Percentiles rank a stretch among this genome's conserved stretches.
phyloP scores from a whole-genome alignment of 2,113 vertebrate genomes.

The Ailuropoda melanoleuca region DNA sequence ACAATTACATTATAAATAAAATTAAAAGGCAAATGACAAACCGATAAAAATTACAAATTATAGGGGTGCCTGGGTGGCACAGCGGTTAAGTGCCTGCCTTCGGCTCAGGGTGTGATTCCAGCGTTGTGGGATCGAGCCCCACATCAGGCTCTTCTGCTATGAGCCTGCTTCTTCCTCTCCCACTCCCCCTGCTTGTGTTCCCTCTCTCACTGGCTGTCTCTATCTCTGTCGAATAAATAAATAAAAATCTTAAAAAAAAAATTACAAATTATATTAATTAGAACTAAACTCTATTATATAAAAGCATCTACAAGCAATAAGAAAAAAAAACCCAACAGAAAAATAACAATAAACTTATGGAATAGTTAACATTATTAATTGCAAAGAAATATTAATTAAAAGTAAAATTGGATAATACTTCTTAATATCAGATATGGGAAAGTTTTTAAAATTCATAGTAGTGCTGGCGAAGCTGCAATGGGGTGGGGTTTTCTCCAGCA shows the following conservation, averaged over 20 bases:
- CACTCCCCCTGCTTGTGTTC: too few species aligned
- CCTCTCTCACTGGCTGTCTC: too few species aligned
- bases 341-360: background rate
- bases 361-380: background rate
- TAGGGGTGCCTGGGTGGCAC: too few species aligned
- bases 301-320: background rate
- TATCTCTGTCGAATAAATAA: too few species aligned
- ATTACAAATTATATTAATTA: background rate
- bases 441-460: background rate
- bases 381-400: slow-evolving; percentile 13
- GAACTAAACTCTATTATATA: background rate
- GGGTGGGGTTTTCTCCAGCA: background rate
- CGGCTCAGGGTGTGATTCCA: too few species aligned
- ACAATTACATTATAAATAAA: slow-evolving; percentile 3
- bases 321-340: background rate
- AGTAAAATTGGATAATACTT: background rate
- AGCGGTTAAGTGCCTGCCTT: too few species aligned
- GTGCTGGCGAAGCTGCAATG: background rate
- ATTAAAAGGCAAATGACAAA: background rate
- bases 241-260: too few species aligned
- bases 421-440: background rate
- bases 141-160: too few species aligned
- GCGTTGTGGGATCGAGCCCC: too few species aligned
- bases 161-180: too few species aligned
- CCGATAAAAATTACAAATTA: background rate